Conservation (phyloP, 2,797 vertebrate genomes). For the Moxostoma hubbsi region DNA sequence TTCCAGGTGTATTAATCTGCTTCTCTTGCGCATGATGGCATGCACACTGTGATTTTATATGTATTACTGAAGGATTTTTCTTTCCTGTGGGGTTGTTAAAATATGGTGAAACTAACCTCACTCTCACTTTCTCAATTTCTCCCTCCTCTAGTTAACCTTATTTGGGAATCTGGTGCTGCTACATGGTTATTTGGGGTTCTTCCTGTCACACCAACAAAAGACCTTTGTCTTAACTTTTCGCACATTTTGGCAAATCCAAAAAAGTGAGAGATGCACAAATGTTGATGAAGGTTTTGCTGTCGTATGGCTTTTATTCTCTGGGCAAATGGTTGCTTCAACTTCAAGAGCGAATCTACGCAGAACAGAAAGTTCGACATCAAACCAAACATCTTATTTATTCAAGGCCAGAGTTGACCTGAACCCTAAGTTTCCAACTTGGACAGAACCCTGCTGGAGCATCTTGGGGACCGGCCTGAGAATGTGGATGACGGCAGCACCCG, state of each 20-base stretch:
- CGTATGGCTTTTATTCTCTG: slow-evolving; percentile 63
- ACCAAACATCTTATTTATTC: slow-evolving; percentile 27
- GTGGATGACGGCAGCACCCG: slow-evolving; percentile 7
- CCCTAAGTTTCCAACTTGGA: neutral
- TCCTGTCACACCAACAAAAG: slow-evolving; percentile 77
- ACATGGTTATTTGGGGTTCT: slow-evolving; percentile 78
- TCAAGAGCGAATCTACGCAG: slow-evolving; percentile 60
- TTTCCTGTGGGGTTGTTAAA: slow-evolving; percentile 29
- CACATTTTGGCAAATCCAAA: slow-evolving; percentile 73
- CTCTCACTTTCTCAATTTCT: slow-evolving; percentile 59
- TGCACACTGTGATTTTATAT: slow-evolving; percentile 32
- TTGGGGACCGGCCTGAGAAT: slow-evolving; percentile 4
- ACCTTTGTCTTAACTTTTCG: slow-evolving; percentile 64
- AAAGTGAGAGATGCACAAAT: slow-evolving; percentile 74
- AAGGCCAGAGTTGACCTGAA: slow-evolving; percentile 37
- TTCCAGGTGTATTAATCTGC: slow-evolving; percentile 24
- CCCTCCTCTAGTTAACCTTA: slow-evolving; percentile 89
- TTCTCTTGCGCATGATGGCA: slow-evolving; percentile 1
- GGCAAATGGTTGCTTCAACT: slow-evolving; percentile 74
- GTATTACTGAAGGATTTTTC: neutral
- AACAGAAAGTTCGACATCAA: slow-evolving; percentile 22
- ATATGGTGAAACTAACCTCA: slow-evolving; percentile 59
- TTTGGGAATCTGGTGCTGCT: slow-evolving; percentile 78
- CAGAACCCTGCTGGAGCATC: slow-evolving; percentile 10
- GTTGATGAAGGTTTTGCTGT: slow-evolving; percentile 76